phyloP scores from a whole-genome alignment of 37 sponge, comb jelly and placozoan genomes.

The Axinella damicornis region DNA sequence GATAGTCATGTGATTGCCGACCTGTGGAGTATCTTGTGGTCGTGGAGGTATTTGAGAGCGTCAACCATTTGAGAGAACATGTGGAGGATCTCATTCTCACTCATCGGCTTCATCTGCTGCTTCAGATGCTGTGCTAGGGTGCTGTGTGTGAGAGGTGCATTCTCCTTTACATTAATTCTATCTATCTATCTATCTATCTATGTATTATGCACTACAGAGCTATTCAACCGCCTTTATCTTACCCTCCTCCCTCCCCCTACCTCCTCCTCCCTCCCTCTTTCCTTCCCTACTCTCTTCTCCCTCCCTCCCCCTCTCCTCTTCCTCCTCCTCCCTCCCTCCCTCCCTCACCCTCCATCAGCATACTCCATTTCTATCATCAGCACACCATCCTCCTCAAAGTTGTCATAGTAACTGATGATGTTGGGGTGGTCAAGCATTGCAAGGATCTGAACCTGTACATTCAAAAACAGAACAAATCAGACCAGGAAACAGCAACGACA shows the following conservation, averaged over 20 bases:
- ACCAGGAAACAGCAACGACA: no score
- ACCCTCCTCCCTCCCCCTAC: not conserved
- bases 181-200: not conserved
- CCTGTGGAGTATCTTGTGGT: conserved; percentile 94
- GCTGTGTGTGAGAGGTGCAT: conserved; percentile 26
- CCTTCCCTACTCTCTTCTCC: not conserved
- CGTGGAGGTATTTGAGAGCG: conserved; percentile 91
- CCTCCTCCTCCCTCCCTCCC: conserved; percentile 45
- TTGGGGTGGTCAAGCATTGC: conserved; percentile 94
- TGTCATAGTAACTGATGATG: conserved; percentile 97
- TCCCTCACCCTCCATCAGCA: conserved; percentile 94
- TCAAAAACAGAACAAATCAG: not conserved
- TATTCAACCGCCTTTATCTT: no score
- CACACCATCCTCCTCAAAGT: conserved; percentile 96
- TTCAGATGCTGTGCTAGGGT: conserved; percentile 89
- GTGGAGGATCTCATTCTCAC: conserved; percentile 80
- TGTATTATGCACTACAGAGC: no score
- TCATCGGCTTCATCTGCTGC: conserved; percentile 70
- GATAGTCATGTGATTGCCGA: not conserved
- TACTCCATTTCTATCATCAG: conserved; percentile 99
- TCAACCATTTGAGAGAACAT: conserved; percentile 95
- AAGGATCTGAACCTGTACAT: conserved; percentile 80
- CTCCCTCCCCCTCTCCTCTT: not conserved
- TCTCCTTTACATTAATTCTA: no score
- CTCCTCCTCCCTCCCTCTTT: not conserved